phyloP scores from a whole-genome alignment of 2,888 invertebrate genomes.

The Ormyrus rosae region DNA sequence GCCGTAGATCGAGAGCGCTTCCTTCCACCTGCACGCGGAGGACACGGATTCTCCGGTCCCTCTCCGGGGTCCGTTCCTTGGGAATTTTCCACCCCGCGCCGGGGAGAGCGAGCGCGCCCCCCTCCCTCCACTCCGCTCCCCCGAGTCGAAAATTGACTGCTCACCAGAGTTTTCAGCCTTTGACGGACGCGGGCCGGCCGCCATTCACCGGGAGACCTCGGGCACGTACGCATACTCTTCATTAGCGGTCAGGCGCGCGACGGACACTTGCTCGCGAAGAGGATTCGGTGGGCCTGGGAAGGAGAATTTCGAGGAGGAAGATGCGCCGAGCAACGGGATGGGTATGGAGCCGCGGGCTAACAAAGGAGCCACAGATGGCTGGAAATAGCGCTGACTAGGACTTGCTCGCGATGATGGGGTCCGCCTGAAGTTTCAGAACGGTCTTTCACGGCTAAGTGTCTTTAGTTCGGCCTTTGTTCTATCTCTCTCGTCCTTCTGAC shows the following conservation, averaged over 20 bases:
- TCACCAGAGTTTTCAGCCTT: slow-evolving; percentile 15
- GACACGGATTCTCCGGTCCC: slow-evolving; percentile 1
- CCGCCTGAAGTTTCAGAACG: not conserved
- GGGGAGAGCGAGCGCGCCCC: slow-evolving; percentile 24
- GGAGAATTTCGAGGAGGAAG: no score
- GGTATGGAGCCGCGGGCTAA: not conserved
- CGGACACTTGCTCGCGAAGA: not conserved
- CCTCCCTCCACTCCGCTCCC: not conserved
- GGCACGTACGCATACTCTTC: not conserved
- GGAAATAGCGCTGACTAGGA: slow-evolving; percentile 33
- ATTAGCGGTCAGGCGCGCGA: not conserved
- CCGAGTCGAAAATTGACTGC: slow-evolving; percentile 3
- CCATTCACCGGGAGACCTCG: no score
- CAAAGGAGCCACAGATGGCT: slow-evolving; percentile 35
- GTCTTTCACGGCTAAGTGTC: not conserved
- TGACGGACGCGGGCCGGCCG: no score
- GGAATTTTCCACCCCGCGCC: slow-evolving; percentile 41
- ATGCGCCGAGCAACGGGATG: no score
- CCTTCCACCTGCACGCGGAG: slow-evolving; percentile 23
- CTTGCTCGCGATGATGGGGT: slow-evolving; percentile 18
- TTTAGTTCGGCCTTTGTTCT: not conserved
- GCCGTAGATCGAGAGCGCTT: not conserved
- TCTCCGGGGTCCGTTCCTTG: slow-evolving; percentile 5
- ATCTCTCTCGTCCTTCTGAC: not conserved
- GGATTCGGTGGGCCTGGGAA: no score